Base-by-base conservation (phyloP, 1,140 invertebrate genomes). In the Oscheius sp. region DNA sequence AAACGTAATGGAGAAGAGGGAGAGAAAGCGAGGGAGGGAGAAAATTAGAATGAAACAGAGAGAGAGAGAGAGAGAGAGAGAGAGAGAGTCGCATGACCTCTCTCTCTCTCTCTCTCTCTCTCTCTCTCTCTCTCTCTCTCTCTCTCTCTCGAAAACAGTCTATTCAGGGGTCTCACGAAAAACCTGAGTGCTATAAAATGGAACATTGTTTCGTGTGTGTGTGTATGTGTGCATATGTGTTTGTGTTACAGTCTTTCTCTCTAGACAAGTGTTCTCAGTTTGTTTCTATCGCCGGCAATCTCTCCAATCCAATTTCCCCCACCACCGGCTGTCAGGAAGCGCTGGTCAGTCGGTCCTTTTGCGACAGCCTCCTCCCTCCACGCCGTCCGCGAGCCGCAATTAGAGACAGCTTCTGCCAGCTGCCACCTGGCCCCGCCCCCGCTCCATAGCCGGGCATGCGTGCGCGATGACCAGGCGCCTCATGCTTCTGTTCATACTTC, bases 351-450 rank as follows among this genome's bases (percentile, higher is more conserved):
- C n/a, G n/a, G n/a, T n/a, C n/a, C n/a, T n/a, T n/a, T n/a, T n/a
- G n/a, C n/a, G n/a, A n/a, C n/a, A n/a, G 7, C 49, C 49, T 13
- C 49, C 7, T 20, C 7, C 49, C 49, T 15, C 15, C 49, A 55
- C 28, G 49, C 49, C 49, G 28, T 55, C 49, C 15, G 49, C 15
- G 49, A 55, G 49, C 49, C 49, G 49, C 49, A 55, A 55, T 55
- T 55, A 55, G 49, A 55, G 49, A 26, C 49, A 55, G 49, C 49
- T 55, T 55, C 49, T 55, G 49, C 49, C 49, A 55, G 49, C 49
- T 55, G 49, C 49, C 49, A 55, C 49, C 49, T 55, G 23, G 49
- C 49, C 23, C 49, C 49, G 49, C 49, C 49, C 49, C 49, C 23
- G 4, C 23, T 23, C 49, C 49, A 55, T 55, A 55, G 49, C 49